Evolutionary conservation across 2,113 vertebrate genomes (phyloP), one percentile per base, ranked within the genome.

Genomic region (Odontesthes bonariensis): DNA sequence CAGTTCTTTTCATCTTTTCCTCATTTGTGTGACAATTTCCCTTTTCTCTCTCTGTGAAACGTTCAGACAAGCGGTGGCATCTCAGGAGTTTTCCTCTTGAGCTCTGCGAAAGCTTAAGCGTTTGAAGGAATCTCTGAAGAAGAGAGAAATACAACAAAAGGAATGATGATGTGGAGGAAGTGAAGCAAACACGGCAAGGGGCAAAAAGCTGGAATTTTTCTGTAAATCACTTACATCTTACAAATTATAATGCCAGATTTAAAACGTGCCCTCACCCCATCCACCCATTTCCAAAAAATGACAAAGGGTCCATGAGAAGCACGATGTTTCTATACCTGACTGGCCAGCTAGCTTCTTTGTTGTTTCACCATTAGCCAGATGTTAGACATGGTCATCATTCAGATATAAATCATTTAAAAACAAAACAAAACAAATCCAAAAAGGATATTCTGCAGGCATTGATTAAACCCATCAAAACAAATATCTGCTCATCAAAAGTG

Each of bases 21-120:
- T 67, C 20, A 0, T 23, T 40, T 72, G 40, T 60, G 47, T 64
- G 73, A 81, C 82, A 77, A 72, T 62, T 47, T 81, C 56, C 20
- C 19, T 56, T 67, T 72, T 63, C 17, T 81, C 69, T 79, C 58
- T 20, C 4, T 23, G 59, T 75, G 51, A 5, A 53, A 65, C 14
- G 61, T 22, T 68, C 23, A 51, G 59, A 71, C 38, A 33, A 70
- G 40, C 63, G 12, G 4, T n/a, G 12, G 66, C 52, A 53, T 77
- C 84, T 94, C 94, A 94, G 75, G 92, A 89, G 89, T 89, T 93
- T 79, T 94, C 94, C 80, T 95, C 94, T 10, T 35, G 92, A 73
- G 89, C 51, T 85, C 89, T 89, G 63, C 94, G 93, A 71, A 95
- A 93, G 87, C 94, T 95, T 40, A 92, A 83, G 69, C 94, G 90